Evolutionary conservation across 2,113 vertebrate species (phyloP).

Genomic region (Paracanthobrama guichenoti): DNA sequence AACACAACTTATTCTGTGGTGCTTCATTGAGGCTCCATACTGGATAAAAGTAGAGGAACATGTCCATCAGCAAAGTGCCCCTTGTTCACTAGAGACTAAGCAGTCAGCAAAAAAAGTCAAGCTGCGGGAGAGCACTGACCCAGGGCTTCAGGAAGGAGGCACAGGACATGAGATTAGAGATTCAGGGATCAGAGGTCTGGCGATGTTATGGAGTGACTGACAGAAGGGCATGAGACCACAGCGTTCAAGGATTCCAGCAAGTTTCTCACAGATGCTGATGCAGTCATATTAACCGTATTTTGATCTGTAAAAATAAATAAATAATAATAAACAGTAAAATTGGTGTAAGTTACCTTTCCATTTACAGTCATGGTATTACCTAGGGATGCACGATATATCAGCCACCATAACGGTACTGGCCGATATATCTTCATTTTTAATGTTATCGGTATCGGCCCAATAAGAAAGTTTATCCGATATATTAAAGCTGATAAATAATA

Average conservation of each 20-base stretch:
- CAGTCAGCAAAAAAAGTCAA: not conserved
- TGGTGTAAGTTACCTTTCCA: no score
- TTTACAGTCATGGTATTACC: no score
- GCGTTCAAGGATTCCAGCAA: conserved; percentile 53
- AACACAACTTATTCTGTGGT: not conserved
- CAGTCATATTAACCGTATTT: no score
- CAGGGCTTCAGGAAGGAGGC: conserved; percentile 15
- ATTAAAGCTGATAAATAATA: no score
- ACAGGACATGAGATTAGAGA: not conserved
- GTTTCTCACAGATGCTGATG: not conserved
- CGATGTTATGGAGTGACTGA: conserved; percentile 2
- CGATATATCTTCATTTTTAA: no score
- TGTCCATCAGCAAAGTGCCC: conserved; percentile 1
- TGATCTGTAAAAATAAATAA: no score
- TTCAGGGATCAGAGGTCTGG: conserved; percentile 14
- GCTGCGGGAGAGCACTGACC: not conserved
- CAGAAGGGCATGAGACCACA: conserved; percentile 48
- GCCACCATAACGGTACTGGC: no score
- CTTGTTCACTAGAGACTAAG: not conserved
- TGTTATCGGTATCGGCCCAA: no score
- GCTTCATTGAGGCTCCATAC: not conserved
- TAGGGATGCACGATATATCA: no score
- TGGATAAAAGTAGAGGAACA: not conserved
- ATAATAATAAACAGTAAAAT: no score
- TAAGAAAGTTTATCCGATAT: no score